These are phyloP conservation scores for Zaprionus obscuricornis DNA, from an alignment of 2,888 invertebrate species.

Conservation along the genomic window DNA sequence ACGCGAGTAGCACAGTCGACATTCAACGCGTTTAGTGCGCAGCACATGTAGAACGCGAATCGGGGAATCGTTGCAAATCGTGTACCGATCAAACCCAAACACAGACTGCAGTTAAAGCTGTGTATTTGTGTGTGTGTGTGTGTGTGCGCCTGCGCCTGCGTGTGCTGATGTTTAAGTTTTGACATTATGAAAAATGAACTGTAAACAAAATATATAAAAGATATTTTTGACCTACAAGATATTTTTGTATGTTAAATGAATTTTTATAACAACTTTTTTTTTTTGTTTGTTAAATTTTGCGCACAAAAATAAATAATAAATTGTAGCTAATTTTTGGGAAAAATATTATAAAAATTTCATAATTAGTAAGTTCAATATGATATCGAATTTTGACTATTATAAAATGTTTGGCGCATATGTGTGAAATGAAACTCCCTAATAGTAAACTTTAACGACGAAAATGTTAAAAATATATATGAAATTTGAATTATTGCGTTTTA, in stretches of 20 bases:
- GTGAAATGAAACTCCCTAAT: slow-evolving; percentile 42
- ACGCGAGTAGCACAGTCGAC: slow-evolving; percentile 72
- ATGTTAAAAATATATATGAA: slow-evolving; percentile 25
- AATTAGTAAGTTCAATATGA: slow-evolving; percentile 64
- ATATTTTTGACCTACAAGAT: too few species aligned
- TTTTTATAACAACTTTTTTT: too few species aligned
- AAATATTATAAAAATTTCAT: slow-evolving; percentile 43
- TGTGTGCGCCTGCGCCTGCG: background rate
- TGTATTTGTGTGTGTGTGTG: background rate
- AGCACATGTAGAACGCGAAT: slow-evolving; percentile 42
- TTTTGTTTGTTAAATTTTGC: too few species aligned
- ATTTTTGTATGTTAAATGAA: too few species aligned
- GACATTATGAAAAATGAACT: too few species aligned
- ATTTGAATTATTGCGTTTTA: slow-evolving; percentile 27
- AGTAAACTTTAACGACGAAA: slow-evolving; percentile 16
- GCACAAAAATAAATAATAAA: slow-evolving; percentile 15
- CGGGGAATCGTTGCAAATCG: too few species aligned
- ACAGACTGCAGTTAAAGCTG: too few species aligned
- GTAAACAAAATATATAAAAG: too few species aligned
- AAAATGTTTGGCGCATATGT: slow-evolving; percentile 59
- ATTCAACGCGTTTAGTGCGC: too few species aligned
- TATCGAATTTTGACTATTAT: slow-evolving; percentile 40
- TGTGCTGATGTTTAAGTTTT: too few species aligned
- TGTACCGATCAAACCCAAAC: too few species aligned
- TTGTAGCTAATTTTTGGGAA: slow-evolving; percentile 29